Evolutionary conservation across 92 coral and sea anemone genomes (phyloP), one percentile per base, ranked within the genome.

Genomic region (Parazoanthus atlanticus): DNA sequence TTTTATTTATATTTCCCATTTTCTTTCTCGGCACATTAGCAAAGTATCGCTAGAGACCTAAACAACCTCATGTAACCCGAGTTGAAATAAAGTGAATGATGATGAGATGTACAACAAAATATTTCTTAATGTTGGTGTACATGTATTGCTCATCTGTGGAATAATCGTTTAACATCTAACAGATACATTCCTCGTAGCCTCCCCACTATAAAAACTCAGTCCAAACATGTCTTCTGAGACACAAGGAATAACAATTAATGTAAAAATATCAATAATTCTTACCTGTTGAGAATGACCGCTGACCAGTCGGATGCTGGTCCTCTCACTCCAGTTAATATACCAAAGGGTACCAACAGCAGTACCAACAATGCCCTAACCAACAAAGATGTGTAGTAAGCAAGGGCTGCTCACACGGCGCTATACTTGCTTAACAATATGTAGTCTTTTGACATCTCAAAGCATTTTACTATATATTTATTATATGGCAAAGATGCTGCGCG

Each of bases 301-400:
- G 96, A 97, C 98, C 75, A 97, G 92, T 73, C 99, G 89, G 81
- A 97, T 97, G 75, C 99, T 97, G 2, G 99, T 97, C 90, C 99
- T 91, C 90, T 97, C 99, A 36, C 90, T 91, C 99, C 99, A 97
- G 91, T 97, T 97, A 69, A 97, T 93, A 70, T 95, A 97, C 99
- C 99, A 97, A 79, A 97, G 89, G 67, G 99, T 97, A 30, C 99
- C 99, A 74, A 93, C 89, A 16, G 90, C 82, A 25, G 99, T 95
- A 19, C 99, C 99, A 41, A 97, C 93, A 16, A 97, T 97, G 6
- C 99, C 99, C 99, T 96, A 36, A 26, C 75, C 58, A 72, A 85
- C 56, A 30, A 49, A 30, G 32, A n/a, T 26, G 23, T 49, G 29
- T 30, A 61, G 21, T 19, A 16, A 49, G 33, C 67, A 0, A 11